Evolutionary conservation across 2,888 invertebrate species (phyloP).

Genomic region (Lucinisca nassula): DNA sequence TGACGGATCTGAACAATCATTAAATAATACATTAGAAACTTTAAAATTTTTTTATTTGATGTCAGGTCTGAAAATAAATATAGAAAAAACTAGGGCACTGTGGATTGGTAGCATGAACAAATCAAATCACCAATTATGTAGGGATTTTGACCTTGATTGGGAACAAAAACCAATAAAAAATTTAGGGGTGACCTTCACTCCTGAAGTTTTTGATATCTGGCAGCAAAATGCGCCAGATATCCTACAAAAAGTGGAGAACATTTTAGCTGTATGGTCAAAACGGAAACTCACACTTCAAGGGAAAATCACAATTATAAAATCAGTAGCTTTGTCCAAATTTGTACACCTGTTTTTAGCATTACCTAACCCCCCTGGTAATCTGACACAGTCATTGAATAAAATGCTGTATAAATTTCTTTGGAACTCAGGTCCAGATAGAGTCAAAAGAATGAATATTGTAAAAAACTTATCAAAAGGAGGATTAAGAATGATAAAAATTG

Average conservation of each 20-base stretch:
- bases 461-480: not conserved
- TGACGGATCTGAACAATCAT: too few relatives aligned
- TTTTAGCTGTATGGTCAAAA: not conserved
- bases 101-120: too few relatives aligned
- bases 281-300: not conserved
- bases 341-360: not conserved
- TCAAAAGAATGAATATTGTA: not conserved
- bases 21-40: too few relatives aligned
- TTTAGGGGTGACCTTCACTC: not conserved
- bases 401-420: not conserved
- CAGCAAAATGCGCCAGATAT: not conserved
- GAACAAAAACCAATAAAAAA: not conserved
- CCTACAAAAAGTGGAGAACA: not conserved
- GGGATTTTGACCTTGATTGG: not conserved
- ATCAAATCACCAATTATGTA: not conserved
- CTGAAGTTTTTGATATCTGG: not conserved
- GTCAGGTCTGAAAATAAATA: too few relatives aligned
- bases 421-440: not conserved
- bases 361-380: not conserved
- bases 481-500: not conserved
- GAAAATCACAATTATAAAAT: not conserved
- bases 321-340: not conserved
- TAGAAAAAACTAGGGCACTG: too few relatives aligned
- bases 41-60: too few relatives aligned
- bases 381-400: not conserved